phyloP scores from a whole-genome alignment of 2,888 invertebrate species.

The Tenthredo distinguenda region DNA sequence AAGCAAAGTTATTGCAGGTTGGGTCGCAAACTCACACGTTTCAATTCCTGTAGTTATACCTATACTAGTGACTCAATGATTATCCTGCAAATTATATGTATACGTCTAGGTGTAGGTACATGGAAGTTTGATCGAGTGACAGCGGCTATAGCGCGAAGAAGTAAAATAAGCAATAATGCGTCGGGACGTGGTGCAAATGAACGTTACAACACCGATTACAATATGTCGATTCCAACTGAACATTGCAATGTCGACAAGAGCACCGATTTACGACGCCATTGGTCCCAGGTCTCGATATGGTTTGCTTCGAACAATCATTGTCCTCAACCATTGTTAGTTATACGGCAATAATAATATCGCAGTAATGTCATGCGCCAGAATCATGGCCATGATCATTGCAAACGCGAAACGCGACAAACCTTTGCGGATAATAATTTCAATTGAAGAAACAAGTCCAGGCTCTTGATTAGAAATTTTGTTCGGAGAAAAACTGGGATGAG shows the following conservation, averaged over 20 bases:
- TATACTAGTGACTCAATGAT: background rate
- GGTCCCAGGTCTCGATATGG: background rate
- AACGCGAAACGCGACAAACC: constrained; percentile 15
- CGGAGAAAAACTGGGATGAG: background rate
- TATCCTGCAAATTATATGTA: background rate
- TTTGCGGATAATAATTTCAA: background rate
- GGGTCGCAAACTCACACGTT: constrained; percentile 1
- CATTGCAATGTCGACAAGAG: constrained; percentile 14
- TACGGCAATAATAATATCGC: constrained; percentile 3
- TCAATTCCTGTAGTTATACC: background rate
- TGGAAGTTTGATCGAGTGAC: background rate
- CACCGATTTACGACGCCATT: constrained; percentile 26
- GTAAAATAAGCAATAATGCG: background rate
- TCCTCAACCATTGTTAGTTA: background rate
- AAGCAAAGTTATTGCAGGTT: background rate
- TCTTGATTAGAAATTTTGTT: background rate
- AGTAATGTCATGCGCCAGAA: constrained; percentile 36
- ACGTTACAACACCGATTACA: constrained; percentile 7
- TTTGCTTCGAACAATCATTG: constrained; percentile 29
- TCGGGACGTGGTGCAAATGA: background rate
- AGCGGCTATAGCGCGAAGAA: background rate
- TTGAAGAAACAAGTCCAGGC: background rate
- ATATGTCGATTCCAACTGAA: background rate
- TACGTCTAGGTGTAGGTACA: background rate
- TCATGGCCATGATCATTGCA: constrained; percentile 22